phyloP scores from a whole-genome alignment of 2,888 invertebrate species.

The Anaspis maculata region DNA sequence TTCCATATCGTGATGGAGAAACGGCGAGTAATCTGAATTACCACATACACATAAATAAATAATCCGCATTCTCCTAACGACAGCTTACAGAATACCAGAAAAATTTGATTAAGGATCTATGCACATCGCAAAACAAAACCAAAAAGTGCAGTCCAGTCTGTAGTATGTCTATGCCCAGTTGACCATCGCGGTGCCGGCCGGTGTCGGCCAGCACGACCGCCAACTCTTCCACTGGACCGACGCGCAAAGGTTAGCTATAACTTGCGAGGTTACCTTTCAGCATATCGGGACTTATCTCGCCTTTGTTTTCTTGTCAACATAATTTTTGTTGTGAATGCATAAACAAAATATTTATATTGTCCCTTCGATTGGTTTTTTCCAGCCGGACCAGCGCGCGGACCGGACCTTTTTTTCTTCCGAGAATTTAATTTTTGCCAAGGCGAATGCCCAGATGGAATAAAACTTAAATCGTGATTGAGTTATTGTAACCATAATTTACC shows the following conservation, averaged over 20 bases:
- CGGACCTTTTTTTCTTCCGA: constrained; percentile 31
- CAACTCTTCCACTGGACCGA: constrained; percentile 23
- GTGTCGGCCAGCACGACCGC: constrained; percentile 2
- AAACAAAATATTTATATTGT: constrained; percentile 47
- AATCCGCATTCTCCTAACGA: constrained; percentile 36
- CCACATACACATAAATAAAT: constrained; percentile 32
- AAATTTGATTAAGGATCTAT: constrained; percentile 44
- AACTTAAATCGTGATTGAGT: constrained; percentile 43
- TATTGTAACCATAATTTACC: constrained; percentile 37
- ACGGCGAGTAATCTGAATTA: too few relatives aligned
- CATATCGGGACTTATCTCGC: constrained; percentile 44
- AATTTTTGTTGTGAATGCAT: constrained; percentile 46
- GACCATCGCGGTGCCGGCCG: constrained; percentile 22
- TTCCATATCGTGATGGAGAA: too few relatives aligned
- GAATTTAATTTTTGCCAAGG: constrained; percentile 39
- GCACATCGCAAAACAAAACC: constrained; percentile 35
- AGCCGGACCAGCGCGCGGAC: constrained; percentile 29
- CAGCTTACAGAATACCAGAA: constrained; percentile 41
- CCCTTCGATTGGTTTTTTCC: constrained; percentile 41
- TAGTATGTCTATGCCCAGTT: constrained; percentile 40
- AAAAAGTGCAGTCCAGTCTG: constrained; percentile 40
- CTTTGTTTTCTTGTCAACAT: constrained; percentile 46
- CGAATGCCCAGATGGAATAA: constrained; percentile 30
- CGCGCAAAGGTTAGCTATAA: constrained; percentile 42
- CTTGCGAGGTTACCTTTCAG: constrained; percentile 42